Evolutionary conservation across 2,888 invertebrate genomes (phyloP), one percentile per base, ranked within the genome.

Genomic region (Diachrysia chrysitis): DNA sequence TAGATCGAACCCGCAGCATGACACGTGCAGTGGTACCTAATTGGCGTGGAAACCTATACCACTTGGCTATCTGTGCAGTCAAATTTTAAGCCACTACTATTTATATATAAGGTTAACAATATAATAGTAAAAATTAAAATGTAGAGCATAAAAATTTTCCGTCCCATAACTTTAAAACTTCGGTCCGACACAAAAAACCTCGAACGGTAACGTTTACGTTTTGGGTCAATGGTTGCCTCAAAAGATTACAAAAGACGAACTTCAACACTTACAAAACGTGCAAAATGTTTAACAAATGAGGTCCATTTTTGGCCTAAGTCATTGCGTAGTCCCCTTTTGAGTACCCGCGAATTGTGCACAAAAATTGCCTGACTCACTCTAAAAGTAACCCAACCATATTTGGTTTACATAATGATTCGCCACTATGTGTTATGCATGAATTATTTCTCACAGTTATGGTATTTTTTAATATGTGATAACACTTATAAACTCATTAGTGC

Each of bases 241-340:
- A 37, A 59, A 76, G 70, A 71, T 83, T 81, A 82, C 79, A 82
- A 83, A 81, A 78, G 78, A 78, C 7, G 81, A 77, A 83, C 51
- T 81, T 76, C 63, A 58, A 58, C 63, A 61, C 63, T 85, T 84
- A 71, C 81, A 76, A 79, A 86, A 85, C 73, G 78, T 78, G 82
- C 79, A 71, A 85, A 84, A 82, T 76, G 74, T 66, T 78, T 63
- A 78, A 69, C 73, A 79, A 80, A 76, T 66, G 53, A 66, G 71
- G 46, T 63, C 84, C 78, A 79, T 83, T 84, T 88, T 85, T 72
- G 81, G 81, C 58, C 61, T 73, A 78, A 64, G 42, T 54, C 69
- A 29, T 84, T 85, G 80, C 81, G 69, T 63, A 72, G 71, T 70
- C 64, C 58, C 65, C 65, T 74, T 68, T 70, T 29, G 60, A 57